Evolutionary conservation across 2,888 invertebrate species (phyloP), one percentile per base, ranked within the genome.

Genomic region (Epiblema foenella): DNA sequence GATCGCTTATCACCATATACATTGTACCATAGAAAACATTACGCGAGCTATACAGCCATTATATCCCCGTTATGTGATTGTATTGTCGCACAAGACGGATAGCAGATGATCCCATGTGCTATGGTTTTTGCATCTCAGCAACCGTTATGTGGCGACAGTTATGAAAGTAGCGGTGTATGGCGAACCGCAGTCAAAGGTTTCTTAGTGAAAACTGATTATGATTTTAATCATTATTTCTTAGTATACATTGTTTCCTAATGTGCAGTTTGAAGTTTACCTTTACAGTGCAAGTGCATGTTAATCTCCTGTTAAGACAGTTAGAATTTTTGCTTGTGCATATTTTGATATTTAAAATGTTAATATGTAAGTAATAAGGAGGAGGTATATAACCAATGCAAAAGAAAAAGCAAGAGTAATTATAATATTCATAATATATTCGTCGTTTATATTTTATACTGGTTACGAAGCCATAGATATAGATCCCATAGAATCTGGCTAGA

Each of bases 91-190:
- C 49, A 79, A 77, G 80, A 79, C 78, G 80, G 76, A 77, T 77
- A 70, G 76, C 73, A 72, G 63, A 75, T 72, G 70, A 72, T 69
- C 66, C 70, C 71, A 74, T 76, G 74, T 71, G 76, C 69, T 59
- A 77, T 78, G 73, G 81, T 83, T 86, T 86, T 87, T 85, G 82
- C 81, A 74, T 78, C 60, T 67, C 58, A 18, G 18, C 18, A 69
- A 74, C 75, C 74, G 71, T 71, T 71, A 71, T 65, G 39, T 46
- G 33, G 42, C 49, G 65, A 71, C 71, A 57, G 71, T 71, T 67
- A 71, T 33, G 59, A 33, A 18, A n/a, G 42, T 67, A 69, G 65
- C 62, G 66, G 69, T 59, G 15, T 24, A 56, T 65, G 46, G 64
- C 65, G 72, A 60, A 72, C 73, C 68, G 66, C 71, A 51, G 29